Base-by-base conservation (phyloP, 1,140 invertebrate species). In the Ips typographus region DNA sequence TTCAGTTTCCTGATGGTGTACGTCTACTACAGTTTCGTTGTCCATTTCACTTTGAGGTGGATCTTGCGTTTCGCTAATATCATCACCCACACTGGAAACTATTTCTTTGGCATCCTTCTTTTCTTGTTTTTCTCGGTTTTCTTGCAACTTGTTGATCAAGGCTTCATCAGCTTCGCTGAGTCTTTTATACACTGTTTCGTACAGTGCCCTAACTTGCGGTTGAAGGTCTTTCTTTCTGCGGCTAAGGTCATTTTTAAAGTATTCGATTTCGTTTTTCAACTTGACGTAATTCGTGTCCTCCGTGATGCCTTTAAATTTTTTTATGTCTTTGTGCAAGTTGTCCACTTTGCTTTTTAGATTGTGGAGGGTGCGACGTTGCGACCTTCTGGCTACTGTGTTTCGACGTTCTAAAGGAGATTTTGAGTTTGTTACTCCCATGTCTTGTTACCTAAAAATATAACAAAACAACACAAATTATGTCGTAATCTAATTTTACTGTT, bases 341-440 rank as follows among this genome's bases (percentile, higher is more conserved):
- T 74, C 70, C 0, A 74, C 37, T 71, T 68, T 72, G 5, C 66
- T 44, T 51, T 73, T 73, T 2, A 72, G 22, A 39, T 68, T 69
- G 42, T 72, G 68, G 6, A 75, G 61, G 0, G 74, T 71, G 61
- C 72, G 65, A 47, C 74, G 59, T 62, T 77, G 76, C 6, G 69
- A 70, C 40, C 76, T 47, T 41, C 73, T 65, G 0, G 71, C 58
- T 0, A 73, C 70, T 2, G 74, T 74, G 22, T 73, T 74, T 37
- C 74, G 65, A 61, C 76, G 58, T 59, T 77, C 76, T 39, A 74
- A 43, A 5, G 69, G 68, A 2, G 73, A 72, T 71, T 75, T 75
- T 53, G 74, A 72, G 2, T 40, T 51, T 3, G 52, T 47, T 37
- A 51, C 4, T 53, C 76, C 76, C 76, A 77, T 77, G 4, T 61